Percentiles rank a stretch among this genome's conserved stretches.
These are phyloP conservation scores for Natator depressus DNA, from an alignment of 2,113 vertebrate species.

Conservation along the genomic window DNA sequence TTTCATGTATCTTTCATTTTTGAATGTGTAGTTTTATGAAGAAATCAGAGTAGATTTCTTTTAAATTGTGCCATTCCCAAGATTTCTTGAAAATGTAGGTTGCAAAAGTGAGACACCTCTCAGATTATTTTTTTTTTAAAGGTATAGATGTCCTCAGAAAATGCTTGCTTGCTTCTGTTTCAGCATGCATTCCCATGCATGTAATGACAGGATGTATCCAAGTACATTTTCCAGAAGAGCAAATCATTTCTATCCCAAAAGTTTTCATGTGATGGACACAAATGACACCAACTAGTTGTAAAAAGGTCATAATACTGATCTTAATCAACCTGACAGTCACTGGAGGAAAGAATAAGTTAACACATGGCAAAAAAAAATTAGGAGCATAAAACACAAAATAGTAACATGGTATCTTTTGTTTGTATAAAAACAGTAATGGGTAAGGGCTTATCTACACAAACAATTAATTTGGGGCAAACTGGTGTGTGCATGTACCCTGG, in stretches of 20 bases:
- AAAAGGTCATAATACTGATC: conserved; percentile 60
- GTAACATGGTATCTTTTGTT: conserved; percentile 25
- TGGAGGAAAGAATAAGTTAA: neutral
- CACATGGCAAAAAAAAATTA: neutral
- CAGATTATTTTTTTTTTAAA: neutral
- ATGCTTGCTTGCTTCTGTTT: neutral
- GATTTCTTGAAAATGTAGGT: neutral
- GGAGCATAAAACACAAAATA: conserved; percentile 15
- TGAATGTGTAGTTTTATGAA: conserved; percentile 4
- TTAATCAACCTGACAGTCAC: conserved; percentile 66
- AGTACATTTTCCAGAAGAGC: conserved; percentile 68
- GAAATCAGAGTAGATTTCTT: conserved; percentile 14
- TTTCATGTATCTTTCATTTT: neutral
- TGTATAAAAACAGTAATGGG: neutral
- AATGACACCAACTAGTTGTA: conserved; percentile 65
- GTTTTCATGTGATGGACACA: conserved; percentile 61
- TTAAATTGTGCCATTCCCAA: neutral
- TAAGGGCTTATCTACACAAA: neutral
- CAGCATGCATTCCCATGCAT: neutral
- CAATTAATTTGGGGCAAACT: neutral
- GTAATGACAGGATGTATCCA: conserved; percentile 66
- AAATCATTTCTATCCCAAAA: conserved; percentile 55
- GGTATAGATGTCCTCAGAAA: neutral
- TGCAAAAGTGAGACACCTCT: neutral
- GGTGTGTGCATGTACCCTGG: neutral